phyloP scores from a whole-genome alignment of 2,888 invertebrate species.

The Philereme vetulata region DNA sequence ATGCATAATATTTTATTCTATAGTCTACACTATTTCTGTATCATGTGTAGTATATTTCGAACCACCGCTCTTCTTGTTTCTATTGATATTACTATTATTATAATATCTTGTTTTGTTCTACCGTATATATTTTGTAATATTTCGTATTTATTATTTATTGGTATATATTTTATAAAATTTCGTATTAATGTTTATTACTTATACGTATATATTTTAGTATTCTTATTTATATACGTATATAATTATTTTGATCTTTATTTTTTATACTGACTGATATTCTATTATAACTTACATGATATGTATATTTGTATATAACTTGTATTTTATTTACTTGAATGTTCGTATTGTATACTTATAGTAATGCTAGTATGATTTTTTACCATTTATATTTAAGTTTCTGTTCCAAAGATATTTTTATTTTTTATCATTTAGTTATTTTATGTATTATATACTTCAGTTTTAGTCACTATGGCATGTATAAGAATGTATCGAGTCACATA shows the following conservation, averaged over 20 bases:
- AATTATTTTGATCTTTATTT: slow-evolving; percentile 12
- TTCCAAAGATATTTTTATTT: slow-evolving; percentile 75
- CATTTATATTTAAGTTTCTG: slow-evolving; percentile 49
- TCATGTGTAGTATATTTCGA: slow-evolving; percentile 24
- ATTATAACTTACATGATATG: background rate
- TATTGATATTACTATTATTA: too few species aligned
- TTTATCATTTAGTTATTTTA: slow-evolving; percentile 52
- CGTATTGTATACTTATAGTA: slow-evolving; percentile 18
- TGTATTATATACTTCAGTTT: slow-evolving; percentile 43
- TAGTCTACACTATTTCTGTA: background rate
- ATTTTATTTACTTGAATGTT: slow-evolving; percentile 22
- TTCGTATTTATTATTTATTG: slow-evolving; percentile 14
- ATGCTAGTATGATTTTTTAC: slow-evolving; percentile 46
- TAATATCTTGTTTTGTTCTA: too few species aligned
- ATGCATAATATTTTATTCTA: slow-evolving; percentile 6
- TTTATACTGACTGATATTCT: background rate
- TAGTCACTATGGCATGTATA: slow-evolving; percentile 31
- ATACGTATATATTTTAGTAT: slow-evolving; percentile 21
- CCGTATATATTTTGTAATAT: background rate
- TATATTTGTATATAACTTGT: slow-evolving; percentile 21
- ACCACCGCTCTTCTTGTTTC: slow-evolving; percentile 33
- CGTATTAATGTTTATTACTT: slow-evolving; percentile 23
- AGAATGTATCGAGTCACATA: too few species aligned
- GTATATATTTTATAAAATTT: slow-evolving; percentile 28
- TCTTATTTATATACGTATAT: slow-evolving; percentile 25